Base-by-base conservation (phyloP, 2,113 vertebrate species). In the Indicator maculatus region DNA sequence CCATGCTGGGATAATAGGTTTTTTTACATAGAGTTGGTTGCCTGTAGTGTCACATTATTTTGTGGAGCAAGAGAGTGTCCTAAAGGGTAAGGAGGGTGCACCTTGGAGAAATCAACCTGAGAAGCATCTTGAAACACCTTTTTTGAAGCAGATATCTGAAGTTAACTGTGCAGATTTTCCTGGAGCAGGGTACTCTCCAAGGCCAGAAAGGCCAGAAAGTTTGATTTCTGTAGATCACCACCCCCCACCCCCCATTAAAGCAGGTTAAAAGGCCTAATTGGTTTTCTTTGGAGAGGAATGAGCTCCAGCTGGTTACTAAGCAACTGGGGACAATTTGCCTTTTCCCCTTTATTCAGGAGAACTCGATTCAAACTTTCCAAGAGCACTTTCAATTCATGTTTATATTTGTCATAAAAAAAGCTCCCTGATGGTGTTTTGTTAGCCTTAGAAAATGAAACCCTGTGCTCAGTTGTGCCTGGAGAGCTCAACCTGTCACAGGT, bases 181-280 rank as follows among this genome's bases (percentile, higher is more conserved):
- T 56, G 11, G 36, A 20, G 47, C 71, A 38, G 41, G 6, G 23
- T 17, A 21, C 8, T 28, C 31, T 60, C 12, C 36, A 9, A 72
- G 65, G 65, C 47, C 11, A 64, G 31, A 17, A 26, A 65, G 28
- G 36, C 12, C 44, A 70, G 84, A 41, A 44, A 81, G 23, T 45
- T 80, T 65, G 53, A 50, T 64, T 86, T 86, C n/a, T 45, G 56
- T 31, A 77, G 59, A 19, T 61, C 33, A 6, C 8, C 47, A 50
- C 6, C 8, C 33, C 20, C 10, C 31, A 24, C 26, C 4, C 11
- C 5, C 38, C 19, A 72, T 90, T 76, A 50, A 53, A 79, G 74
- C 1, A 75, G 80, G 67, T 92, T 88, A 75, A 94, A 92, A 91
- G 58, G 65, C 81, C 86, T 92, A 79, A 93, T 88, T 94, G 93